Evolutionary conservation across 2,113 vertebrate species (phyloP), one percentile per base, ranked within the genome.

Genomic region (Sapayoa aenigma): DNA sequence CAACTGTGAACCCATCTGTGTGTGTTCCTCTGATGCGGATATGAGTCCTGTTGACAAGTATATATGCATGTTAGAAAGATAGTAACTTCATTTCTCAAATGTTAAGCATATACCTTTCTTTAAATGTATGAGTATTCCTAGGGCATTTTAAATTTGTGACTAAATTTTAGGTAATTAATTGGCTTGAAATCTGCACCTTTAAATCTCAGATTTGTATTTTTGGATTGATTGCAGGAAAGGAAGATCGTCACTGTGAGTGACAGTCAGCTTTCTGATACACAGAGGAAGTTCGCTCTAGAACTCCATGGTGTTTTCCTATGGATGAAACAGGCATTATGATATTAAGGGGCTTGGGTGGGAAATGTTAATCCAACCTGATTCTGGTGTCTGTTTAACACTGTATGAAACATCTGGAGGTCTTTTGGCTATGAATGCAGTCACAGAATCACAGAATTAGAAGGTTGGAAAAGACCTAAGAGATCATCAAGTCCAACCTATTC

Each of bases 181-280:
- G 47, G 3, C 25, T 94, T 72, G 66, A 78, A 91, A 79, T 86
- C 35, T 78, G 39, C 17, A 74, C 30, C 52, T 11, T 73, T 74
- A 66, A 73, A 80, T 84, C 56, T 90, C 37, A 75, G 39, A 55
- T 92, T 72, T 91, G 7, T 95, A 23, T 84, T 94, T 94, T 85
- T 60, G 89, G 73, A 56, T 84, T 68, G 50, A 56, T 65, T 79
- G 13, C 53, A 84, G 74, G 44, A 76, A 66, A 89, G 73, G 44
- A 78, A 78, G 84, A 75, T 79, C 44, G 22, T 87, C 49, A 86
- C 35, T 17, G 8, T 56, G 31, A 60, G 37, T 79, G 62, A 15
- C 69, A 84, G 74, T 52, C 81, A 76, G 58, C 31, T 82, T 73
- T 89, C n/a, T 82, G 66, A 69, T 76, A 60, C 15, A 74, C 44